A percentile compares a stretch with the other conserved stretches of the same genome.
Evolutionary conservation across 2,888 invertebrate species (phyloP).

Genomic region (Epistrophe grossulariae): DNA sequence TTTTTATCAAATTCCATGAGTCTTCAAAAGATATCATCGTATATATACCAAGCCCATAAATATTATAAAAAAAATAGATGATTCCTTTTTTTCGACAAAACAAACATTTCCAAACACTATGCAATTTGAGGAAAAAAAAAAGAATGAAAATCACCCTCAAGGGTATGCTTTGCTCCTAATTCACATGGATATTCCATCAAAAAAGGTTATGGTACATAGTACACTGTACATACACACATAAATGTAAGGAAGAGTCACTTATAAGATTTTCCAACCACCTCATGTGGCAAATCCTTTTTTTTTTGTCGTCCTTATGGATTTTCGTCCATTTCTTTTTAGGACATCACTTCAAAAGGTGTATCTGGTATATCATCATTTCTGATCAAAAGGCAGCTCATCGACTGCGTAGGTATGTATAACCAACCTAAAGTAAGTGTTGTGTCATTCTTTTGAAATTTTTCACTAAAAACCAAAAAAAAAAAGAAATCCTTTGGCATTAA

Average conservation of each 20-base stretch:
- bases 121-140: slow-evolving; percentile 77
- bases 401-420: background rate
- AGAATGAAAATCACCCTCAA: slow-evolving; percentile 81
- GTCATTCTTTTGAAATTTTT: slow-evolving; percentile 75
- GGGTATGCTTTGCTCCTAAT: slow-evolving; percentile 77
- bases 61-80: background rate
- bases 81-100: slow-evolving; percentile 29
- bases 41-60: slow-evolving; percentile 12
- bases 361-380: slow-evolving; percentile 61
- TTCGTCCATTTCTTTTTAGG: slow-evolving; percentile 5
- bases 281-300: slow-evolving; percentile 62
- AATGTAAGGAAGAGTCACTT: slow-evolving; percentile 10
- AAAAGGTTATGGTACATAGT: background rate
- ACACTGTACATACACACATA: no score
- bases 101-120: background rate
- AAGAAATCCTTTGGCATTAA: slow-evolving; percentile 75
- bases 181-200: slow-evolving; percentile 61
- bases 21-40: slow-evolving; percentile 18
- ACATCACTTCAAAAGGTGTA: slow-evolving; percentile 49
- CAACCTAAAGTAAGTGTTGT: slow-evolving; percentile 57
- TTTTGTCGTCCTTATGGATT: slow-evolving; percentile 54
- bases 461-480: slow-evolving; percentile 36
- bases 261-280: slow-evolving; percentile 37
- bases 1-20: background rate
- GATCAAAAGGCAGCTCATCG: slow-evolving; percentile 40